Base-by-base conservation (phyloP, 2,113 vertebrate species). In the Pteronura brasiliensis region DNA sequence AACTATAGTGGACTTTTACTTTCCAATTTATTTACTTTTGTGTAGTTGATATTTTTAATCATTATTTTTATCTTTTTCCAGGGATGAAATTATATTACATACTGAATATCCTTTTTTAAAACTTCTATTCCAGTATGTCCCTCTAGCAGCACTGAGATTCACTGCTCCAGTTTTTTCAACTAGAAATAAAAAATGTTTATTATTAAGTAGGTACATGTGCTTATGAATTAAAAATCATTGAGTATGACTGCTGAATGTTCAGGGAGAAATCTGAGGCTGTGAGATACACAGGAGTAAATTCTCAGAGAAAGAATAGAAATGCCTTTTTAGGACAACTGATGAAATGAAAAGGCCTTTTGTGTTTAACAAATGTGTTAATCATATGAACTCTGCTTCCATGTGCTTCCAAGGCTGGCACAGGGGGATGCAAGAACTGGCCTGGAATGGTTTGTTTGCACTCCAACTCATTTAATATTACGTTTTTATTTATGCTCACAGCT, bases 401-500 rank as follows among this genome's bases (percentile, higher is more conserved):
- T 84, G 21, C 17, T 59, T 82, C 86, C 77, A 95, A 96, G 27
- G 4, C 29, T 89, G 84, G 77, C 92, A 85, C 6, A 71, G 29
- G 39, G 25, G 57, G 36, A 89, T 92, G 49, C 49, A 82, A 92
- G 44, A 89, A 87, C 52, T 69, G 72, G 71, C 49, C 94, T 89
- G 52, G 31, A 95, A 95, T 89, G 69, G 67, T 97, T 95, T 77
- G 69, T 85, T 49, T 96, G 92, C 81, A 83, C 36, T 95, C 79
- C 57, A 96, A 65, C 36, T 97, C 52, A 93, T 95, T 95, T 95
- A 93, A 96, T 93, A 95, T 83, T 95, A 63, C 80, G 31, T 39
- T 93, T 90, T 89, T 86, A 95, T 86, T 96, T 39, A 89, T 65
- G 31, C 61, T 82, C 4, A 0, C 93, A 92, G 59, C 72, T 92